Conservation (phyloP, 2,797 vertebrate genomes). For the Atherinosoma microstoma region DNA sequence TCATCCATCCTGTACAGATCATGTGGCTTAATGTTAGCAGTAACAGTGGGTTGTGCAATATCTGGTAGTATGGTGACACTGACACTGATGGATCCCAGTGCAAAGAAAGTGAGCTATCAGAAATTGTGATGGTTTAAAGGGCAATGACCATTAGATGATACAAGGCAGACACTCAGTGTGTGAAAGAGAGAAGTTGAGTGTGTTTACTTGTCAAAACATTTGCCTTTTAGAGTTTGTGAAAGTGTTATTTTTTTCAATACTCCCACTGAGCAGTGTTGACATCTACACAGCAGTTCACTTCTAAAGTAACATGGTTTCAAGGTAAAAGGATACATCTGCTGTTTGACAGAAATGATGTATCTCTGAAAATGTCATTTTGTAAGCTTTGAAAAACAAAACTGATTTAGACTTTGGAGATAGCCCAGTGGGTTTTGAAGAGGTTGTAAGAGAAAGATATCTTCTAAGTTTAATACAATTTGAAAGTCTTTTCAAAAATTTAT, state of each 20-base stretch:
- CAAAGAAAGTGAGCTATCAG: constrained; percentile 53
- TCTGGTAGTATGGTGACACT: constrained; percentile 31
- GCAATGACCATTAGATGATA: constrained; percentile 56
- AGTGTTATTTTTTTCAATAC: constrained; percentile 2
- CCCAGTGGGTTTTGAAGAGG: background rate
- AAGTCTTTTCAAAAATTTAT: background rate
- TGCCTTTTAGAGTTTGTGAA: constrained; percentile 24
- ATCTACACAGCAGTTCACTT: background rate
- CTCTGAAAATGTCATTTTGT: constrained; percentile 14
- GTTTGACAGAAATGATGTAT: constrained; percentile 1
- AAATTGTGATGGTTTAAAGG: constrained; percentile 47
- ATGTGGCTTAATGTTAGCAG: constrained; percentile 59
- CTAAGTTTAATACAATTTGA: background rate
- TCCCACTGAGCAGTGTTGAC: constrained; percentile 17
- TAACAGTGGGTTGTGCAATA: constrained; percentile 51
- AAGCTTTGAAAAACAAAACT: constrained; percentile 3
- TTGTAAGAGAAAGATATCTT: background rate
- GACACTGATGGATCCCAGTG: constrained; percentile 66
- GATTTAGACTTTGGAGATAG: background rate
- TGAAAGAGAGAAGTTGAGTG: constrained; percentile 25
- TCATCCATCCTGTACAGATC: constrained; percentile 56
- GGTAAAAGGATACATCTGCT: constrained; percentile 20
- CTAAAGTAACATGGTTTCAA: constrained; percentile 28
- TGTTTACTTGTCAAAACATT: constrained; percentile 43
- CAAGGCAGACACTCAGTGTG: constrained; percentile 36